Evolutionary conservation across 2,113 vertebrate species (phyloP).

Genomic region (Lynx canadensis): DNA sequence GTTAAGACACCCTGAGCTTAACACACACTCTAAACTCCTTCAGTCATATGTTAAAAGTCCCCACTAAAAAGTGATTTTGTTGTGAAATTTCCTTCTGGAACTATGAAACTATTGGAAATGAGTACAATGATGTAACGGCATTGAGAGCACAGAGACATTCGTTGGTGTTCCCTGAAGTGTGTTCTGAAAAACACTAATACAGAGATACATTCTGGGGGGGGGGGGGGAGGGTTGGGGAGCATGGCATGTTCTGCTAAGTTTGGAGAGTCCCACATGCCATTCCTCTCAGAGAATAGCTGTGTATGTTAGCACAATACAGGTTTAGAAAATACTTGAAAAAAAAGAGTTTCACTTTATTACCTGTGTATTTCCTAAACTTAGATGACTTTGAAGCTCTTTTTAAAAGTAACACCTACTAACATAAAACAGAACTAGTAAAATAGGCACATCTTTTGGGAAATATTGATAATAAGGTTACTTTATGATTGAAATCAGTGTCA

Average conservation of each 20-base stretch:
- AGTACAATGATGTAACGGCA: not conserved
- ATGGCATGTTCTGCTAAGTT: not conserved
- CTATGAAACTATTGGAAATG: constrained; percentile 8
- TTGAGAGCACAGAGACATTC: not conserved
- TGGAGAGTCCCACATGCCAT: not conserved
- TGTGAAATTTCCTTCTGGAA: constrained; percentile 33
- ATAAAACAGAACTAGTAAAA: constrained; percentile 13
- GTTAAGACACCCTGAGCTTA: not conserved
- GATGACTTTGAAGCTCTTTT: not conserved
- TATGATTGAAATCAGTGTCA: not conserved
- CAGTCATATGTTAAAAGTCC: constrained; percentile 3
- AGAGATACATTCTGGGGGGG: not conserved
- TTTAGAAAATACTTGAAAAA: not conserved
- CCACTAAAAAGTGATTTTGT: not conserved
- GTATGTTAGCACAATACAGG: not conserved
- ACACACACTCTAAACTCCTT: not conserved
- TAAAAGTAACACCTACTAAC: not conserved
- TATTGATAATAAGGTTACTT: not conserved
- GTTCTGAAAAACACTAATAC: constrained; percentile 14
- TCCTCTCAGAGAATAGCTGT: not conserved
- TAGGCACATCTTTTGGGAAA: not conserved
- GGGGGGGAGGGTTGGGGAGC: no score
- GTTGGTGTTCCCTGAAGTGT: constrained; percentile 4
- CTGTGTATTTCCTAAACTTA: not conserved
- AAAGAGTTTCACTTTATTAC: not conserved